Evolutionary conservation across 2,888 invertebrate species (phyloP).

Genomic region (Alsophila aescularia): DNA sequence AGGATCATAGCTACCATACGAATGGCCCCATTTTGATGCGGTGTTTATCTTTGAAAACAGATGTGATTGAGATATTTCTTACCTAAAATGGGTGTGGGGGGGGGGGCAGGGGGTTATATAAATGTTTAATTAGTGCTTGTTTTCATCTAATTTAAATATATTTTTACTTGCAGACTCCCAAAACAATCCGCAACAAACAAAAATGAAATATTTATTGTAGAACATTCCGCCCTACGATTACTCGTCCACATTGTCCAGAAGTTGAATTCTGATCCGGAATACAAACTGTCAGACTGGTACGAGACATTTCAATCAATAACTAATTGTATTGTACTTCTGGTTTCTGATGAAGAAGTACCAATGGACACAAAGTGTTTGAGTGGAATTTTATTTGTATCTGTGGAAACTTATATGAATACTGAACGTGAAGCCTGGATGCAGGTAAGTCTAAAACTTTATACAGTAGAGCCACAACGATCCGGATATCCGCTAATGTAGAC

Average conservation of each 20-base stretch:
- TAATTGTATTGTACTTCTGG: slow-evolving; percentile 50
- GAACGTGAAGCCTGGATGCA: slow-evolving; percentile 58
- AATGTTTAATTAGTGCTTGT: no score
- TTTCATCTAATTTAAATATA: not conserved
- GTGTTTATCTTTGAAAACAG: no score
- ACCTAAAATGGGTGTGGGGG: no score
- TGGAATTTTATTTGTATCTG: slow-evolving; percentile 83
- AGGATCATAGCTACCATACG: no score
- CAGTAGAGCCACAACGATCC: no score
- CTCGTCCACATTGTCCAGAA: slow-evolving; percentile 63
- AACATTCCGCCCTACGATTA: slow-evolving; percentile 59
- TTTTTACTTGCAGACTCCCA: not conserved
- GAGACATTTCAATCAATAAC: slow-evolving; percentile 31
- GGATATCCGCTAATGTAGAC: no score
- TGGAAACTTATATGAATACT: slow-evolving; percentile 58
- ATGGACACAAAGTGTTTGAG: slow-evolving; percentile 88
- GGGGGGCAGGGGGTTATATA: no score
- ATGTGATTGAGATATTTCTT: no score
- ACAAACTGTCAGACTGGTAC: not conserved
- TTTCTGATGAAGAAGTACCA: slow-evolving; percentile 80
- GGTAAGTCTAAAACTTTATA: slow-evolving; percentile 48
- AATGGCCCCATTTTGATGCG: no score
- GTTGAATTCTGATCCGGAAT: not conserved
- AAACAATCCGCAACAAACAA: slow-evolving; percentile 64
- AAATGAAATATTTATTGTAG: slow-evolving; percentile 64